Percentiles rank a stretch among this genome's conserved stretches.
Evolutionary conservation across 2,888 invertebrate genomes (phyloP).

Genomic region (Ichneumon xanthorius): DNA sequence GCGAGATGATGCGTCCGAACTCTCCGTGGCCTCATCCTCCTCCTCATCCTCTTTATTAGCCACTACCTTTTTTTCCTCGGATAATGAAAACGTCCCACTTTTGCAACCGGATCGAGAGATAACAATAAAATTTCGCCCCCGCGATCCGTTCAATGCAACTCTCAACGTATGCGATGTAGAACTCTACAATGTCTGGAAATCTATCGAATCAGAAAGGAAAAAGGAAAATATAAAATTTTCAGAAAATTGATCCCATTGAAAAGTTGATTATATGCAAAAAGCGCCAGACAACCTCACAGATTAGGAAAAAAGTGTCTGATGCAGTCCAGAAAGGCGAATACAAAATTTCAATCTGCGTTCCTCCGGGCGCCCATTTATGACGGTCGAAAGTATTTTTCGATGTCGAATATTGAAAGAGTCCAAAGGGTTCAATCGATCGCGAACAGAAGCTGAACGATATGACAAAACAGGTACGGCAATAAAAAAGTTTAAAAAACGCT

Average conservation of each 20-base stretch:
- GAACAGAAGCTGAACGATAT: neutral
- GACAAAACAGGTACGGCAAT: neutral
- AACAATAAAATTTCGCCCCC: constrained; percentile 17
- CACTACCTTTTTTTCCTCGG: neutral
- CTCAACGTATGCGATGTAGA: neutral
- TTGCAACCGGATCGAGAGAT: constrained; percentile 51
- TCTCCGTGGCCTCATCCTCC: constrained; percentile 45
- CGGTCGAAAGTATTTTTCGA: too few species aligned
- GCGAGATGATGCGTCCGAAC: constrained; percentile 61
- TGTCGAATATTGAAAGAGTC: too few species aligned
- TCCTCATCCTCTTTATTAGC: constrained; percentile 32
- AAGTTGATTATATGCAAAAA: neutral
- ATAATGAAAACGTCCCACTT: constrained; percentile 35
- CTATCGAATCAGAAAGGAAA: neutral
- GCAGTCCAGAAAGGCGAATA: too few species aligned
- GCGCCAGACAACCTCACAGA: neutral
- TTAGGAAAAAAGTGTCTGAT: too few species aligned
- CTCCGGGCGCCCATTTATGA: too few species aligned
- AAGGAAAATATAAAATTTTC: neutral
- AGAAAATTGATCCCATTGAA: neutral
- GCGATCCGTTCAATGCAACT: neutral
- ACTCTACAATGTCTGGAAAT: neutral
- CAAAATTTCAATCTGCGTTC: too few species aligned
- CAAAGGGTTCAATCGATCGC: neutral
- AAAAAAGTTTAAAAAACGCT: neutral